Conservation (phyloP, 2,113 vertebrate genomes). For the Mixornis gularis region DNA sequence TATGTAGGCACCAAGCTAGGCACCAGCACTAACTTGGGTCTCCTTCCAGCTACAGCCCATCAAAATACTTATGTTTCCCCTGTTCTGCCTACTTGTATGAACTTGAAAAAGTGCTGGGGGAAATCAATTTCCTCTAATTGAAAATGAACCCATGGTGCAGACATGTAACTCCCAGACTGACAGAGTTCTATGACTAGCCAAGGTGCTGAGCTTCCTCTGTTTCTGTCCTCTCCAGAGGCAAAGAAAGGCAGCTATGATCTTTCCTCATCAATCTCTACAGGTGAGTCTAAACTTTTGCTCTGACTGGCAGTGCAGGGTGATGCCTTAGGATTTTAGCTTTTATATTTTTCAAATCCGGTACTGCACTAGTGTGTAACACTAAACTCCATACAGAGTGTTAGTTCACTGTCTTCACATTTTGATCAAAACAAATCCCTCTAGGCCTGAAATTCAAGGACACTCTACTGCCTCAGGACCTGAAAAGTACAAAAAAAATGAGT, state of each 20-base stretch:
- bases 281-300: background rate
- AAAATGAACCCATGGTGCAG: background rate
- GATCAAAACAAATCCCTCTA: background rate
- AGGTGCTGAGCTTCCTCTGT: background rate
- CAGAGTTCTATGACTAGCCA: background rate
- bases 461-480: background rate
- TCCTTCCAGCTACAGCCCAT: background rate
- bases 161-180: background rate
- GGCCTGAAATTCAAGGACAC: background rate
- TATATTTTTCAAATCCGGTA: background rate
- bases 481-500: background rate
- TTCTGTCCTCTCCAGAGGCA: background rate
- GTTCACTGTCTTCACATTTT: background rate
- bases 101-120: background rate
- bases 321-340: background rate
- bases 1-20: background rate
- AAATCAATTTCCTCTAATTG: background rate
- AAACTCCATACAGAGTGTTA: background rate
- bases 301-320: background rate
- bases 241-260: background rate
- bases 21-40: background rate
- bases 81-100: accelerated
- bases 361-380: background rate
- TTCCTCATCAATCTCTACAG: background rate
- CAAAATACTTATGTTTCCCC: background rate